Base-by-base conservation (phyloP, 2,797 vertebrate species). In the Anas georgica region DNA sequence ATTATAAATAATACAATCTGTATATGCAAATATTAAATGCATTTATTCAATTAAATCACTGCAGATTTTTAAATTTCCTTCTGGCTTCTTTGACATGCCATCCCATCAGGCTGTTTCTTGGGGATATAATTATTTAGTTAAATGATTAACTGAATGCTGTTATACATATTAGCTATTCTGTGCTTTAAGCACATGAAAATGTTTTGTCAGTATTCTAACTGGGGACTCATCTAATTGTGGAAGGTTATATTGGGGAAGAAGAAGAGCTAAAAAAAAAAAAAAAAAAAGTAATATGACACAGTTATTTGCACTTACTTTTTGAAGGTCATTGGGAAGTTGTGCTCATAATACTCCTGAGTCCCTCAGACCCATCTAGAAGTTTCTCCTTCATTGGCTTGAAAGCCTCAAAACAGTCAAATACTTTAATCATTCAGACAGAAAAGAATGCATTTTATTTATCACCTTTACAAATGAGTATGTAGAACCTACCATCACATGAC, bases 1-100 rank as follows among this genome's bases (percentile, higher is more conserved):
- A 97, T 97, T 95, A 93, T 87, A 97, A 97, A 97, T 84, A 97
- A 94, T 88, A 73, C 68, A 94, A 96, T 92, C 58, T 91, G 77
- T 88, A 52, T 90, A 90, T 94, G 91, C 88, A 97, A 97, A 96
- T 97, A 94, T 54, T 93, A 95, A 93, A 88, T 94, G 59, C 22
- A 31, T 77, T 86, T 95, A 50, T 93, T 90, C 94, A 97, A 97
- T 97, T 94, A 95, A 96, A 95, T 90, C 77, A 90, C 28, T 81
- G 54, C 50, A 78, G 90, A 96, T 86, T 95, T 97, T 55, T 45
- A 82, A 96, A 93, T 48, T 87, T 95, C 82, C 84, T 94, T 91
- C 79, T 88, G 88, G 68, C 70, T 85, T 93, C 93, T 92, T 93
- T 86, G 86, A 72, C 77, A 86, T 66, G 74, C 62, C 95, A 67